phyloP scores from a whole-genome alignment of 1,140 invertebrate genomes.

The Cataglyphis hispanica region DNA sequence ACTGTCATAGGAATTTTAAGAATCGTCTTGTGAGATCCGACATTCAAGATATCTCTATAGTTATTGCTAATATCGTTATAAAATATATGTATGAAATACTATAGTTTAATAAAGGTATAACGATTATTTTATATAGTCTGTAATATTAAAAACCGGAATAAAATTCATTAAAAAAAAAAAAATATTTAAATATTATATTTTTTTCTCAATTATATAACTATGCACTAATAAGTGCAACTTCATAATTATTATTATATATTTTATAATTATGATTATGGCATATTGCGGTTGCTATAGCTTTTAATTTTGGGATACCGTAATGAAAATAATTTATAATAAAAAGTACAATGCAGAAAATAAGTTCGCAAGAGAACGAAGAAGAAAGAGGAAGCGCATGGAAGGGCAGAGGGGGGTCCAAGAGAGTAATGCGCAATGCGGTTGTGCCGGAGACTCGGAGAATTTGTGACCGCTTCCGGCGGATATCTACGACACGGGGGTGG shows the following conservation, averaged over 20 bases:
- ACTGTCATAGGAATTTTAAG: conserved; percentile 6
- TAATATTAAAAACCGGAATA: background rate
- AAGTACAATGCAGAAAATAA: conserved; percentile 7
- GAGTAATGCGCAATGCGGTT: conserved; percentile 73
- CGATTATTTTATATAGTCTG: background rate
- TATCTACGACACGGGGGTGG: conserved; percentile 46
- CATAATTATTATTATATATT: background rate
- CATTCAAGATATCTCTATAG: background rate
- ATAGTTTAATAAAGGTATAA: conserved; percentile 30
- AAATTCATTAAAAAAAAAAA: background rate
- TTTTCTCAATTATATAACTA: background rate
- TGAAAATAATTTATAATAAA: conserved; percentile 35
- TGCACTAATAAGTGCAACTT: background rate
- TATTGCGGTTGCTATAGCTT: background rate
- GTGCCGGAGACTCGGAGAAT: conserved; percentile 62
- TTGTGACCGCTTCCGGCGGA: conserved; percentile 63
- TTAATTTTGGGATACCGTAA: background rate
- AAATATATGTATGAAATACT: conserved; percentile 18
- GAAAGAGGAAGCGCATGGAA: background rate
- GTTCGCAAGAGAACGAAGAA: background rate
- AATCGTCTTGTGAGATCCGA: background rate
- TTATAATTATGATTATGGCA: background rate
- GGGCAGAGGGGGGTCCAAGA: background rate
- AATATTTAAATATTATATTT: background rate
- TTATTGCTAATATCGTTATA: background rate